Evolutionary conservation across 2,888 invertebrate species (phyloP).

Genomic region (Amphipoea oculea): DNA sequence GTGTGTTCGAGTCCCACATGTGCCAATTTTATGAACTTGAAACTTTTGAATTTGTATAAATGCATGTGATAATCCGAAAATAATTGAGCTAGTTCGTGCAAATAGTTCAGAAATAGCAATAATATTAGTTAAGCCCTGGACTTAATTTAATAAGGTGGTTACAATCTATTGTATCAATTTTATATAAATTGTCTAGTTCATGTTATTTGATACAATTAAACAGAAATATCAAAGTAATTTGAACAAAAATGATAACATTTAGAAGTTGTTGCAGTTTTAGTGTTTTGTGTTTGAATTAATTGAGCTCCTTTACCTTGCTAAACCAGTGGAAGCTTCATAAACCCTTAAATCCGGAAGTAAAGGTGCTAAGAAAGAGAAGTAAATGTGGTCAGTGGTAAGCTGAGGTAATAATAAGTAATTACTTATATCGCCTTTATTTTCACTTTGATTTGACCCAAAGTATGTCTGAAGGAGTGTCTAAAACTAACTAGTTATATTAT

Average conservation of each 20-base stretch:
- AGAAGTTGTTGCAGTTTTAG: neutral
- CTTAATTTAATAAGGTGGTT: neutral
- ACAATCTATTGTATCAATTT: neutral
- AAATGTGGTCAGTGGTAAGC: too few relatives aligned
- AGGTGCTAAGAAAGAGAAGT: too few relatives aligned
- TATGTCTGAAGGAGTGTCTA: too few relatives aligned
- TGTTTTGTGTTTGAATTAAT: neutral
- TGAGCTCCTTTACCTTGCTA: neutral
- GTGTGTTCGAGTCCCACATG: slow-evolving; percentile 21
- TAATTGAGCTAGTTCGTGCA: neutral
- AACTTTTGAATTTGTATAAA: neutral
- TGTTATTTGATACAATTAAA: neutral
- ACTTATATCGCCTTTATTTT: too few relatives aligned
- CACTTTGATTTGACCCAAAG: too few relatives aligned
- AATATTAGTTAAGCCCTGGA: neutral
- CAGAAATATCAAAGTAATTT: neutral
- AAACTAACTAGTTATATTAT: too few relatives aligned
- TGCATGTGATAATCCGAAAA: neutral
- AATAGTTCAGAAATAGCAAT: neutral
- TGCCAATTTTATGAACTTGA: slow-evolving; percentile 12
- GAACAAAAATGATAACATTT: neutral
- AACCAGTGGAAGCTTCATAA: too few relatives aligned
- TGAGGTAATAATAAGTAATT: too few relatives aligned
- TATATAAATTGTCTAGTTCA: neutral
- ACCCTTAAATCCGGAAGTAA: too few relatives aligned